phyloP scores from a whole-genome alignment of 2,797 vertebrate species.

The Malacoraja senta region DNA sequence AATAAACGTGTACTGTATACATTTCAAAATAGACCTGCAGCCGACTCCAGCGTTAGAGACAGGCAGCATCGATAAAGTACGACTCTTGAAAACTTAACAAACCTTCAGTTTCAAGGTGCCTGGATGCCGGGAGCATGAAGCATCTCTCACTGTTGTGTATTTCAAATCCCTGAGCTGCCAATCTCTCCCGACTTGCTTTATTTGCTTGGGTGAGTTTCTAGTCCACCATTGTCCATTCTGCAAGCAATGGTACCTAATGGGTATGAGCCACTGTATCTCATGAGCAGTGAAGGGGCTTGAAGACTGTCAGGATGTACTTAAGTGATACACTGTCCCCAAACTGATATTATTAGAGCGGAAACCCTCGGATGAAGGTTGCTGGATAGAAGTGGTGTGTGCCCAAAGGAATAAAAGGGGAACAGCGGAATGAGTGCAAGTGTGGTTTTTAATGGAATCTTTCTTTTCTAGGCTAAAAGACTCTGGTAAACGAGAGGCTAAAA shows the following conservation, averaged over 20 bases:
- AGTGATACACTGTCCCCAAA: background rate
- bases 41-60: background rate
- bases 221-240: background rate
- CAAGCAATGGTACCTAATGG: background rate
- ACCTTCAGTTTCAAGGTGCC: background rate
- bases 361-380: background rate
- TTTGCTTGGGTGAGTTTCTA: constrained; percentile 13
- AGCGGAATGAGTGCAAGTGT: constrained; percentile 10
- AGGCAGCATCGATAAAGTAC: background rate
- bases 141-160: background rate
- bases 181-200: background rate
- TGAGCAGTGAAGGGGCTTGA: background rate
- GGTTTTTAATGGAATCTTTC: constrained; percentile 31
- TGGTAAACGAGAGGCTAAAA: constrained; percentile 61
- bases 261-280: background rate
- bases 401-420: background rate
- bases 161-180: constrained; percentile 27
- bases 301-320: background rate
- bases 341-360: background rate
- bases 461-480: constrained; percentile 58
- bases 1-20: background rate
- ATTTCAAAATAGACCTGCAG: background rate
- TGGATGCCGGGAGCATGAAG: background rate
- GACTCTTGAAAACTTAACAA: background rate
- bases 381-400: too few relatives aligned